Evolutionary conservation across 2,797 vertebrate species (phyloP).

Genomic region (Cyclopterus lumpus): DNA sequence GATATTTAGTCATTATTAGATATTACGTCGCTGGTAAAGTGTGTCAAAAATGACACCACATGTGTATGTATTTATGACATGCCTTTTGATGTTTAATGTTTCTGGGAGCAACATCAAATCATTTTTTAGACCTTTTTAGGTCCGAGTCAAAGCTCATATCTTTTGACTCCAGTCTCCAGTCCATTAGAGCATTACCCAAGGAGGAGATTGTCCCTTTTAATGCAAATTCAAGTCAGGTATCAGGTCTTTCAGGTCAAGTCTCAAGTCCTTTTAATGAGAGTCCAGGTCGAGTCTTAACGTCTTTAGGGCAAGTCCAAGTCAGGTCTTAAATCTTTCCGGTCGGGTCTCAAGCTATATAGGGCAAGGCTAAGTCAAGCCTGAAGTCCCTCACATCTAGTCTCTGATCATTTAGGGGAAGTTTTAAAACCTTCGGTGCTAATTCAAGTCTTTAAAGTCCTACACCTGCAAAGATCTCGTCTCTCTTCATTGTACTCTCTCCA

Average conservation of each 20-base stretch:
- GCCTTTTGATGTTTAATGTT: not conserved
- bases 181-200: no score
- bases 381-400: not conserved
- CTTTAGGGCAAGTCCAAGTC: not conserved
- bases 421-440: not conserved
- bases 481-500: not conserved
- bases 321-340: not conserved
- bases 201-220: no score
- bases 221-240: no score
- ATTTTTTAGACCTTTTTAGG: not conserved
- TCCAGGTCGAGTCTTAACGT: not conserved
- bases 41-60: not conserved
- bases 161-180: not conserved
- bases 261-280: not conserved
- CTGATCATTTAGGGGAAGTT: not conserved
- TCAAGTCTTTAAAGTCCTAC: not conserved
- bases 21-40: not conserved
- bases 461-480: not conserved
- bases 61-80: not conserved
- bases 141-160: not conserved
- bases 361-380: not conserved
- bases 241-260: not conserved
- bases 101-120: not conserved
- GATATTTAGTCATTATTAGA: not conserved
- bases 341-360: not conserved